These are phyloP conservation scores for Trichomalopsis sarcophagae DNA, from an alignment of 1,140 invertebrate species.

Conservation along the genomic window DNA sequence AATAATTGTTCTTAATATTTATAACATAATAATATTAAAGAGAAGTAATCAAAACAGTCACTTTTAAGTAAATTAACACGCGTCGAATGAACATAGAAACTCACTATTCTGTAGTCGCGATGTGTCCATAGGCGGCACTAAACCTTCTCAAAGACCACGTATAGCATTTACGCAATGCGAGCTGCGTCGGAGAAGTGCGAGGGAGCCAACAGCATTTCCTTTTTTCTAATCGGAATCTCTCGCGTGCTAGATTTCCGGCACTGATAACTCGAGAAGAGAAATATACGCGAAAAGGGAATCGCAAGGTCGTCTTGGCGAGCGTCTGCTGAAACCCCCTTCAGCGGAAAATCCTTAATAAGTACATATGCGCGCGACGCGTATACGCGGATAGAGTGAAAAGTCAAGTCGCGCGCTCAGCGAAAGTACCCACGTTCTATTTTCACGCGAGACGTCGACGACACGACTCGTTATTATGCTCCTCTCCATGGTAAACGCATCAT, in stretches of 20 bases:
- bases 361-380: not conserved
- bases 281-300: conserved; percentile 46
- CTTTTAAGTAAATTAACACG: not conserved
- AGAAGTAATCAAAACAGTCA: too few species aligned
- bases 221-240: conserved; percentile 45
- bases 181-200: not conserved
- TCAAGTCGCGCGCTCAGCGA: conserved; percentile 47
- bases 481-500: conserved; percentile 51
- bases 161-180: conserved; percentile 11
- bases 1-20: too few species aligned
- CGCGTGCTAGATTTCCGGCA: conserved; percentile 33
- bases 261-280: conserved; percentile 28
- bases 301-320: conserved; percentile 38
- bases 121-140: not conserved
- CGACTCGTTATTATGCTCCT: conserved; percentile 60
- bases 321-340: conserved; percentile 3
- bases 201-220: conserved; percentile 4
- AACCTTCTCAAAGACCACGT: not conserved
- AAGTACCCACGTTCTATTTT: conserved; percentile 67
- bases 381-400: conserved; percentile 37
- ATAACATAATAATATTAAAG: too few species aligned
- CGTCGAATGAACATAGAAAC: too few species aligned
- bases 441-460: conserved; percentile 51
- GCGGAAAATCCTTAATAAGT: conserved; percentile 40
- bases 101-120: too few species aligned